These are phyloP conservation scores for Circaetus gallicus DNA, from an alignment of 2,113 vertebrate species.

Conservation along the genomic window DNA sequence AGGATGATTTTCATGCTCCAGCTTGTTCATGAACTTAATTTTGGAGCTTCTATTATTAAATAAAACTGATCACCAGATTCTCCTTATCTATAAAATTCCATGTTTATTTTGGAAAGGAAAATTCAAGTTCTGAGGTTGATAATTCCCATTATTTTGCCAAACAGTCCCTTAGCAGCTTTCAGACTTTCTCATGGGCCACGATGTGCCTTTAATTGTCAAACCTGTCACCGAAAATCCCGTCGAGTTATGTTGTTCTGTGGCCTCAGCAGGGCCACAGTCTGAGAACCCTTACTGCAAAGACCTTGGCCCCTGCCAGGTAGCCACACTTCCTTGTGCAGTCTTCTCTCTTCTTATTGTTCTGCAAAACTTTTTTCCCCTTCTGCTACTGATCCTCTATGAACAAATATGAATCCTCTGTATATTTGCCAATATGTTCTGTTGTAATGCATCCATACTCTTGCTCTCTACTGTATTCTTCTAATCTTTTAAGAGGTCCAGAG, in stretches of 20 bases:
- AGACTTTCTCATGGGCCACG: background rate
- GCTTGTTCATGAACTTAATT: background rate
- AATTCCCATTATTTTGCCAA: background rate
- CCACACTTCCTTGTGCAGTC: background rate
- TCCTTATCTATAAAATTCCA: background rate
- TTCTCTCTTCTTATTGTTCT: background rate
- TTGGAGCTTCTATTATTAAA: background rate
- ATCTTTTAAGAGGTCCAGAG: background rate
- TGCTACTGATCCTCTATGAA: background rate
- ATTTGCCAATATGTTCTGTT: background rate
- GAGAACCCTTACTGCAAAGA: background rate
- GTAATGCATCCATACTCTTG: background rate
- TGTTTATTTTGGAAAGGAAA: background rate
- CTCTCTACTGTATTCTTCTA: background rate
- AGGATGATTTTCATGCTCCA: background rate
- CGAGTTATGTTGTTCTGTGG: rapidly evolving
- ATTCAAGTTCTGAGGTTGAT: background rate
- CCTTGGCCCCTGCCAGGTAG: background rate
- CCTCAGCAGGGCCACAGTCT: background rate
- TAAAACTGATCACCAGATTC: background rate
- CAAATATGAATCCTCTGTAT: background rate
- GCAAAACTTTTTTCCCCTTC: background rate
- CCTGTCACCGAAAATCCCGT: background rate
- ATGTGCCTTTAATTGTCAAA: background rate
- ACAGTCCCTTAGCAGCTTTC: background rate